These are phyloP conservation scores for Caenorhabditis imperialis DNA, from an alignment of 2,888 invertebrate species.

Conservation along the genomic window DNA sequence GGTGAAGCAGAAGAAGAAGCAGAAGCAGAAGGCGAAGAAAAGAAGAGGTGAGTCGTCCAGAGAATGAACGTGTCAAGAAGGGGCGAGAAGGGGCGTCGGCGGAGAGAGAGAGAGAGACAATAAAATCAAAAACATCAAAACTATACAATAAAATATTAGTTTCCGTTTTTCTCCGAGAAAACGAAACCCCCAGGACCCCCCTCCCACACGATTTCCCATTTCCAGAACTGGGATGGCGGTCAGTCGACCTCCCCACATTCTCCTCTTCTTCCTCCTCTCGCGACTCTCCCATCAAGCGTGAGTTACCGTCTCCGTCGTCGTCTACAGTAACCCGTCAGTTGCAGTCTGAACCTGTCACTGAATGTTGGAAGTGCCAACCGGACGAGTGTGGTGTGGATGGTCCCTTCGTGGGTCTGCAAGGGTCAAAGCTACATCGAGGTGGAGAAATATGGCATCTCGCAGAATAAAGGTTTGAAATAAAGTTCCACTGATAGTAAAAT, in stretches of 20 bases:
- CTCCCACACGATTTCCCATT: too few relatives aligned
- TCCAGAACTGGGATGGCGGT: too few relatives aligned
- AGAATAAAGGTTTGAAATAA: conserved; percentile 31
- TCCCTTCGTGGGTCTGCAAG: conserved; percentile 41
- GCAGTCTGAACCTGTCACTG: conserved; percentile 14
- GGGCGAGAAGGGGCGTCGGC: conserved; percentile 5
- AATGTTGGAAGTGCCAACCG: conserved; percentile 17
- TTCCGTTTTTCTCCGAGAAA: conserved; percentile 2
- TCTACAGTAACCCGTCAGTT: neutral
- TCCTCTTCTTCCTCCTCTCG: too few relatives aligned
- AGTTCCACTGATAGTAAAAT: neutral
- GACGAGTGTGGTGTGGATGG: conserved; percentile 48
- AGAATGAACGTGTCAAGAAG: neutral
- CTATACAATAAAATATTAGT: conserved; percentile 29
- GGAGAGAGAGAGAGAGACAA: conserved; percentile 17
- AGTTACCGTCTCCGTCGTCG: too few relatives aligned
- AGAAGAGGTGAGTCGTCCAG: conserved; percentile 27
- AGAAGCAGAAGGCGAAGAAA: conserved; percentile 1
- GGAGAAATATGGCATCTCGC: conserved; percentile 34
- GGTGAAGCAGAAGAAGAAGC: conserved; percentile 17
- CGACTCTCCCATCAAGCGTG: too few relatives aligned
- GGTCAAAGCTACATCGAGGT: conserved; percentile 24
- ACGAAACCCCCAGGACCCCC: neutral
- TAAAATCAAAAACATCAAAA: conserved; percentile 33
- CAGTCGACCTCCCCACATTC: too few relatives aligned